These are phyloP conservation scores for Lingula anatina DNA, from an alignment of 2,888 invertebrate species.

Conservation along the genomic window DNA sequence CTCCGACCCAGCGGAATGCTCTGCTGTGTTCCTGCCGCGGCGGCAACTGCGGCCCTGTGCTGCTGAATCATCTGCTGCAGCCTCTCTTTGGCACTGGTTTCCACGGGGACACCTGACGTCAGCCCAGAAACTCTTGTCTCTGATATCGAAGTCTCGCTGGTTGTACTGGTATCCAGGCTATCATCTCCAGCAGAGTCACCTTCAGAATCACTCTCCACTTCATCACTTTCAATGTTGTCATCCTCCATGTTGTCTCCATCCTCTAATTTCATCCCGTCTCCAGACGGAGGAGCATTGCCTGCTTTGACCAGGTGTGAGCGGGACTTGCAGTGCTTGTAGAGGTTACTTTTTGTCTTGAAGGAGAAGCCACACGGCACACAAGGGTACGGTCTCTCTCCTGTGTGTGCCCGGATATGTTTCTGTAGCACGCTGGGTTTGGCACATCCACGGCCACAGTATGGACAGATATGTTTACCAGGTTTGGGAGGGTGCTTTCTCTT, in stretches of 20 bases:
- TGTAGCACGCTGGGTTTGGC: constrained; percentile 89
- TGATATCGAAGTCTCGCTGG: not conserved
- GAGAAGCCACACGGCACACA: constrained; percentile 85
- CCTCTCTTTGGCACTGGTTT: not conserved
- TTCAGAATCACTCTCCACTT: constrained; percentile 9
- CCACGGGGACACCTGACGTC: not conserved
- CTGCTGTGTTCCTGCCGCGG: no score
- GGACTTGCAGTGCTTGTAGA: constrained; percentile 79
- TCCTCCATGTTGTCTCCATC: constrained; percentile 6
- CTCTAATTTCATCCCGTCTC: constrained; percentile 7
- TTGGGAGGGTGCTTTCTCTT: constrained; percentile 14
- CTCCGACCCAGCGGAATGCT: no score
- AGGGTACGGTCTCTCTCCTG: constrained; percentile 87
- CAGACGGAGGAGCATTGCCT: constrained; percentile 7
- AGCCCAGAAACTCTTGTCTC: not conserved
- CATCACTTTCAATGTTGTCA: not conserved
- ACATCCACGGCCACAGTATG: constrained; percentile 82
- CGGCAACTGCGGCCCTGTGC: not conserved
- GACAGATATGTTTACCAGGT: constrained; percentile 73
- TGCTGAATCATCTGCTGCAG: not conserved
- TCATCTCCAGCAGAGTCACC: constrained; percentile 5
- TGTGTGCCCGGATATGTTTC: constrained; percentile 90
- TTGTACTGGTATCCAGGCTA: not conserved
- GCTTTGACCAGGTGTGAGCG: constrained; percentile 33
- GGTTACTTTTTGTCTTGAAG: constrained; percentile 89